Conservation (phyloP, 2,888 invertebrate species). For the Thumatha senex region DNA sequence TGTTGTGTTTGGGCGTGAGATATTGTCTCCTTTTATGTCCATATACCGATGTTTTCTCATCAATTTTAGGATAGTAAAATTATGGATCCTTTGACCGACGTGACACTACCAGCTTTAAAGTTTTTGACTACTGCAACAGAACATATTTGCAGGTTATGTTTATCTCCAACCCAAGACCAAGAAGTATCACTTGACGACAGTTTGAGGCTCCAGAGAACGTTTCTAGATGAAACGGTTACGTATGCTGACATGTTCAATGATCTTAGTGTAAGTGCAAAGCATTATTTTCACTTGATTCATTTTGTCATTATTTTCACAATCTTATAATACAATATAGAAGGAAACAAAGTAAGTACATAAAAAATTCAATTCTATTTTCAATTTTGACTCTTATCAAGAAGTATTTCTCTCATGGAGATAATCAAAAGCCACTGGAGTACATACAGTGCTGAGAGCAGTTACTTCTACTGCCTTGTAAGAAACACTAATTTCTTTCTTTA, state of each 20-base stretch:
- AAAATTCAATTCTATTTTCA: too few relatives aligned
- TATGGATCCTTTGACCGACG: slow-evolving; percentile 39
- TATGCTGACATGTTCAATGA: slow-evolving; percentile 55
- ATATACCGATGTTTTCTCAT: too few relatives aligned
- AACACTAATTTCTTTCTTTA: too few relatives aligned
- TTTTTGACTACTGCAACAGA: slow-evolving; percentile 54
- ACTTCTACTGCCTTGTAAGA: too few relatives aligned
- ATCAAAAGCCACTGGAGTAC: too few relatives aligned
- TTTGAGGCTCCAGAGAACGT: slow-evolving; percentile 45
- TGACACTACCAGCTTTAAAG: slow-evolving; percentile 46
- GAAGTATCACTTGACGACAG: slow-evolving; percentile 50
- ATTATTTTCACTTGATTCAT: neutral
- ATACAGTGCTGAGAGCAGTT: too few relatives aligned
- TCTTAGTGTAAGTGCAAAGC: slow-evolving; percentile 52
- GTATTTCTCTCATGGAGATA: too few relatives aligned
- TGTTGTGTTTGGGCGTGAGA: neutral
- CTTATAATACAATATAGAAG: neutral
- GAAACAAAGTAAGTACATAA: too few relatives aligned
- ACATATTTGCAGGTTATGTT: slow-evolving; percentile 72
- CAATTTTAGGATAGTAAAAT: neutral
- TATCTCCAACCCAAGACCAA: slow-evolving; percentile 44
- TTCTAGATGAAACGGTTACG: slow-evolving; percentile 49
- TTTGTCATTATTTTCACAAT: neutral
- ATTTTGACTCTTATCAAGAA: too few relatives aligned
- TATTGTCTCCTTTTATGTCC: too few relatives aligned